Base-by-base conservation (phyloP, 2,888 invertebrate genomes). In the Neoitamus cyanurus region DNA sequence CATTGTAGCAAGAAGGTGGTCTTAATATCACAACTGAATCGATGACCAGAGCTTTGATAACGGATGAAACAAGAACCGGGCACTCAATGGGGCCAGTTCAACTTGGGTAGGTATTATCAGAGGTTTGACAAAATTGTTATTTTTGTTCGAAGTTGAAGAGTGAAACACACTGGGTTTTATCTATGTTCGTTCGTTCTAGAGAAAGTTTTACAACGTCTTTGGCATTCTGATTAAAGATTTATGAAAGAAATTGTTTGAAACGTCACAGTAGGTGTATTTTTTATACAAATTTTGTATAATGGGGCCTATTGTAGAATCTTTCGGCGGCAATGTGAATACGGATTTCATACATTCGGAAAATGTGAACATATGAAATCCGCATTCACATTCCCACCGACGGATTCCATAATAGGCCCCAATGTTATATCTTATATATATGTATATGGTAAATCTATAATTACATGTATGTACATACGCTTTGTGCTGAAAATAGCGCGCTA, bases 31-130 rank as follows among this genome's bases (percentile, higher is more conserved):
- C 91, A 86, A 91, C 96, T 93, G 97, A 97, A 93, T 97, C 97
- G 93, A 97, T 97, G 97, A 97, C 97, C 92, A 95, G 97, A 92
- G 97, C 97, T 93, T 95, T 97, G 93, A 97, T 97, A 92, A 96
- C 96, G 93, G 97, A 97, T 93, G 97, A 97, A 94, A 95, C 95
- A 93, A 95, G 96, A 93, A 94, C 95, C 93, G 91, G 91, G 88
- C 95, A 96, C 93, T 94, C 94, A 90, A 93, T 96, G 93, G 97
- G 97, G 93, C 97, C 97, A 92, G 97, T 97, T 92, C 97, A 97
- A 93, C 94, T 97, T 93, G 97, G 97, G 97, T 97, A 97, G 94
- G 97, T 97, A 91, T 89, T 88, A 87, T 87, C 37, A 72, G 28
- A 73, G 34, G 46, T 46, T 78, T 42, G 83, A 69, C 85, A 58